Conservation (phyloP, 2,113 vertebrate genomes). For the Colossoma macropomum region DNA sequence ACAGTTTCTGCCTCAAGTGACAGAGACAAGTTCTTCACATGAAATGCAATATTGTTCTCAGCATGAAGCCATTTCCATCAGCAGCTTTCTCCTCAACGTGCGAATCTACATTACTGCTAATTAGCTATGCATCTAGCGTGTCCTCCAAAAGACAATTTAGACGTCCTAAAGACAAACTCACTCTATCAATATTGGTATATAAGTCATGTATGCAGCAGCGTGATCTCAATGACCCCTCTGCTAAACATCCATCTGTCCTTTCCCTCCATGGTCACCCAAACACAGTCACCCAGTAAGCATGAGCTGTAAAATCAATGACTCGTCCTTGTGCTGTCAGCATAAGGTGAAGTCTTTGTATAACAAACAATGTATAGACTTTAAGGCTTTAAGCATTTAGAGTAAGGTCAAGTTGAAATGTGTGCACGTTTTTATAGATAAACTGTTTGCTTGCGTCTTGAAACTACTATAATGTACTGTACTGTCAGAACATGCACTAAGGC, state of each 20-base stretch:
- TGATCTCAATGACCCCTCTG: slow-evolving; percentile 37
- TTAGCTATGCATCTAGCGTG: slow-evolving; percentile 38
- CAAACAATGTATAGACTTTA: background rate
- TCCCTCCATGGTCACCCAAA: slow-evolving; percentile 39
- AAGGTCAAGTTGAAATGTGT: background rate
- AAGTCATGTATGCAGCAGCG: slow-evolving; percentile 25
- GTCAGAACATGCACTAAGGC: too few relatives aligned
- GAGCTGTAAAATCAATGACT: slow-evolving; percentile 9
- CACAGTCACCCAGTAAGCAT: slow-evolving; percentile 1
- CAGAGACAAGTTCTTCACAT: slow-evolving; percentile 9
- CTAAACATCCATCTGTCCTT: slow-evolving; percentile 45
- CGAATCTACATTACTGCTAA: slow-evolving; percentile 49
- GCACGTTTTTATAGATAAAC: background rate
- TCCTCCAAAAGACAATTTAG: slow-evolving; percentile 36
- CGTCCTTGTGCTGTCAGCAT: slow-evolving; percentile 14
- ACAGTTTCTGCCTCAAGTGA: background rate
- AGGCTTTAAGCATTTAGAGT: background rate
- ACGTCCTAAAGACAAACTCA: slow-evolving; percentile 38
- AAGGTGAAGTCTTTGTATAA: background rate
- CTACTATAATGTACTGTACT: too few relatives aligned
- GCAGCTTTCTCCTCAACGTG: background rate
- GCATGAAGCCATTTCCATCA: slow-evolving; percentile 33
- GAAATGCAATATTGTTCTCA: slow-evolving; percentile 37
- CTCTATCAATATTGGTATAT: slow-evolving; percentile 27
- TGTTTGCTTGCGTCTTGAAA: too few relatives aligned